phyloP scores from a whole-genome alignment of 2,113 vertebrate species.

The Petaurus breviceps region DNA sequence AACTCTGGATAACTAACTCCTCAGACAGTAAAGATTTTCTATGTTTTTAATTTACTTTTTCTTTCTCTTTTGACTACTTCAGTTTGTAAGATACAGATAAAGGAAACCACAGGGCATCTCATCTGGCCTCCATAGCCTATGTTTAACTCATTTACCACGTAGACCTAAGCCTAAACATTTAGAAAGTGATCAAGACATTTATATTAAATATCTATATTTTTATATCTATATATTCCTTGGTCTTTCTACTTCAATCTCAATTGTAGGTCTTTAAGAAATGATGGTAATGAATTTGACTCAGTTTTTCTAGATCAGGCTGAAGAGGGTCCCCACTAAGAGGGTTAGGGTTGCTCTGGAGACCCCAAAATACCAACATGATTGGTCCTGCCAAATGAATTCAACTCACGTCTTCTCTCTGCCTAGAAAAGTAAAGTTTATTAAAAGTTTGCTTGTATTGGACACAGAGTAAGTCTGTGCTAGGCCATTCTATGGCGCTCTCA shows the following conservation, averaged over 20 bases:
- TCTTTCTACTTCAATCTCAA: slow-evolving; percentile 24
- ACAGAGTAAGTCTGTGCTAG: too few relatives aligned
- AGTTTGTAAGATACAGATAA: slow-evolving; percentile 38
- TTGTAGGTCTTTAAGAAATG: neutral
- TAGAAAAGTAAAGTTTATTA: too few relatives aligned
- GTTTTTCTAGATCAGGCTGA: neutral
- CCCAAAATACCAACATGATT: too few relatives aligned
- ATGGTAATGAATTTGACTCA: slow-evolving; percentile 1
- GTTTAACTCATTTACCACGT: neutral
- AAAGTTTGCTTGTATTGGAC: too few relatives aligned
- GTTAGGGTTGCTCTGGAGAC: too few relatives aligned
- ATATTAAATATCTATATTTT: too few relatives aligned
- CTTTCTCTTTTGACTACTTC: neutral
- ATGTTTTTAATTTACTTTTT: neutral
- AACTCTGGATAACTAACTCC: slow-evolving; percentile 25
- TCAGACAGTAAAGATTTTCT: neutral
- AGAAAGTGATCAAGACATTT: neutral
- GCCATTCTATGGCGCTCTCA: too few relatives aligned
- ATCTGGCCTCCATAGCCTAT: slow-evolving; percentile 26
- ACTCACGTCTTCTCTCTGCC: too few relatives aligned
- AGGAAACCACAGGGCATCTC: slow-evolving; percentile 4
- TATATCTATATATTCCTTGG: neutral
- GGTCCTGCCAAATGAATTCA: too few relatives aligned
- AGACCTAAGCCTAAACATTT: neutral
- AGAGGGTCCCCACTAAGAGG: too few relatives aligned